These are phyloP conservation scores for Glossosoma conforme DNA, from an alignment of 1,140 invertebrate species.

Conservation along the genomic window DNA sequence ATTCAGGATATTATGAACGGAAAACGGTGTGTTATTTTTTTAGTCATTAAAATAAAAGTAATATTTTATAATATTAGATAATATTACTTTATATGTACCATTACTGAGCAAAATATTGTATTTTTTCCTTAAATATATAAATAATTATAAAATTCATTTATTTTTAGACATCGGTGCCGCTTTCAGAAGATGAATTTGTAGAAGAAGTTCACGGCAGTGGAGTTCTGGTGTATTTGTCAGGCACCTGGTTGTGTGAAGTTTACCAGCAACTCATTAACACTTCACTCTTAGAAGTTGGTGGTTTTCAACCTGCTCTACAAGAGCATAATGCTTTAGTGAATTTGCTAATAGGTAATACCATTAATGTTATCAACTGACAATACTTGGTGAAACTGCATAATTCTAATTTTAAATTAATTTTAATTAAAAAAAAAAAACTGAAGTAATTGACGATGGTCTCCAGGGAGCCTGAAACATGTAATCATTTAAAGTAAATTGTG, in stretches of 20 bases:
- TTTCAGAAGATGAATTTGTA: conserved; percentile 78
- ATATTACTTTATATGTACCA: background rate
- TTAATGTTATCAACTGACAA: too few relatives aligned
- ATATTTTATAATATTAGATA: background rate
- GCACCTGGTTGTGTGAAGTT: conserved; percentile 85
- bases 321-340: conserved; percentile 69
- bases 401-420: too few relatives aligned
- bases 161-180: conserved; percentile 52
- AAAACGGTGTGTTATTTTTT: conserved; percentile 50
- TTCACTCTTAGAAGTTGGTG: conserved; percentile 67
- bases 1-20: conserved; percentile 69
- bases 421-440: too few relatives aligned
- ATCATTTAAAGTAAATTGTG: too few relatives aligned
- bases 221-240: conserved; percentile 84
- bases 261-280: conserved; percentile 78
- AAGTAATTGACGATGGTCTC: too few relatives aligned
- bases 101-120: background rate
- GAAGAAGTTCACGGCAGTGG: conserved; percentile 87
- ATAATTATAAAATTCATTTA: background rate
- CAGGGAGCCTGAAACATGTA: too few relatives aligned
- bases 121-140: conserved; percentile 4
- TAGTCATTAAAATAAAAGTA: background rate
- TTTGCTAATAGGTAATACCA: conserved; percentile 68
- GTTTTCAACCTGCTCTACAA: conserved; percentile 53
- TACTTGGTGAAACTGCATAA: too few relatives aligned